Evolutionary conservation across 2,797 vertebrate species (phyloP).

Genomic region (Loriculus beryllinus): DNA sequence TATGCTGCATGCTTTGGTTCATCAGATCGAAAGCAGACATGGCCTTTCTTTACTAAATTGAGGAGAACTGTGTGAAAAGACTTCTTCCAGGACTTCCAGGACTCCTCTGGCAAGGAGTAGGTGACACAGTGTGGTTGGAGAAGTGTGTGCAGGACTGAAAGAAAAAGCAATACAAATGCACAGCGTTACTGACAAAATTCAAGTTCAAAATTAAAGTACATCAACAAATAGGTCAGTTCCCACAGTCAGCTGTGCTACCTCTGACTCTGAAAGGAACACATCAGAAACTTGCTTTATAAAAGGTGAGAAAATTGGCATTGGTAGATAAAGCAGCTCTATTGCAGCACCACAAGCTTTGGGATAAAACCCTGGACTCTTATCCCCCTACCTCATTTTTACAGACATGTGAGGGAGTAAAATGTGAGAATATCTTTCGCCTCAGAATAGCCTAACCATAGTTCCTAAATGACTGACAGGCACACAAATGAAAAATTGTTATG

Average conservation of each 20-base stretch:
- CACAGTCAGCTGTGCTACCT: fast-evolving
- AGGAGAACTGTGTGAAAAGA: not conserved
- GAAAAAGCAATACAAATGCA: not conserved
- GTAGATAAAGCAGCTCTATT: not conserved
- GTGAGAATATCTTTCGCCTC: not conserved
- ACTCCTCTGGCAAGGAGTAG: not conserved
- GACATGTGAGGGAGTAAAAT: not conserved
- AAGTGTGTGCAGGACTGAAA: slow-evolving; percentile 5
- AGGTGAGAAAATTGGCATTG: not conserved
- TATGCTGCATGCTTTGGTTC: not conserved
- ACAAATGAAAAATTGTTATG: not conserved
- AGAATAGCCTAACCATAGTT: not conserved
- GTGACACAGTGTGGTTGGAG: not conserved
- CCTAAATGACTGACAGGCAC: not conserved
- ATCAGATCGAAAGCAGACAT: slow-evolving; percentile 20
- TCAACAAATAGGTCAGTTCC: not conserved
- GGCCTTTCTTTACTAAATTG: not conserved
- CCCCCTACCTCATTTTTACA: not conserved
- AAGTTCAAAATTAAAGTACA: not conserved
- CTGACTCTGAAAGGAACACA: not conserved
- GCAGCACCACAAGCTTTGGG: not conserved
- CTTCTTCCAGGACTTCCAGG: not conserved
- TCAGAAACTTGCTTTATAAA: not conserved
- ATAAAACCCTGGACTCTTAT: not conserved
- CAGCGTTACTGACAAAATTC: not conserved